Evolutionary conservation across 2,113 vertebrate genomes (phyloP).

Genomic region (Hypanus sabinus): DNA sequence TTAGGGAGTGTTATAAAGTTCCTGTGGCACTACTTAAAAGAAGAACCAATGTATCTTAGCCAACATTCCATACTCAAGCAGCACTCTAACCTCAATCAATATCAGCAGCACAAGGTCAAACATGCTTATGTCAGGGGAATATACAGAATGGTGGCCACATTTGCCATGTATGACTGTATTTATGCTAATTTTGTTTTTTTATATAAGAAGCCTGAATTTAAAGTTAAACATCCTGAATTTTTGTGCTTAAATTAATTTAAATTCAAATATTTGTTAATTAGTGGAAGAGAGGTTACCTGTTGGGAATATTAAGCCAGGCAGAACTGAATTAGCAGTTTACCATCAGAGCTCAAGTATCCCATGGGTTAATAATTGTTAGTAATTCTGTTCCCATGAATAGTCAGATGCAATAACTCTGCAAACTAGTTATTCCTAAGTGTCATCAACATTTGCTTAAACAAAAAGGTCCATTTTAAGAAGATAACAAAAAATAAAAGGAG

Average conservation of each 20-base stretch:
- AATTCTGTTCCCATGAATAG: neutral
- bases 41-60: neutral
- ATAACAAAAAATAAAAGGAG: neutral
- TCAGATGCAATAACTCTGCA: neutral
- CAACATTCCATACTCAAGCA: neutral
- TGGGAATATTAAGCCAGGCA: neutral
- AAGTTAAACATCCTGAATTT: neutral
- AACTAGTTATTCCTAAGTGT: neutral
- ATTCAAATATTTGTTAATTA: constrained; percentile 14
- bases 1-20: neutral
- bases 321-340: neutral
- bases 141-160: neutral
- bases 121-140: too few relatives aligned
- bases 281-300: neutral
- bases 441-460: neutral
- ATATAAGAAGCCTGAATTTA: neutral
- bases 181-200: neutral
- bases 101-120: neutral
- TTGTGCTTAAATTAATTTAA: neutral
- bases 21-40: neutral
- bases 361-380: constrained; percentile 17
- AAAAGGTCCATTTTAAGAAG: neutral
- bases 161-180: neutral
- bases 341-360: neutral
- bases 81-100: neutral